Base-by-base conservation (phyloP, 2,888 invertebrate genomes). In the Dolichomitus sp. region DNA sequence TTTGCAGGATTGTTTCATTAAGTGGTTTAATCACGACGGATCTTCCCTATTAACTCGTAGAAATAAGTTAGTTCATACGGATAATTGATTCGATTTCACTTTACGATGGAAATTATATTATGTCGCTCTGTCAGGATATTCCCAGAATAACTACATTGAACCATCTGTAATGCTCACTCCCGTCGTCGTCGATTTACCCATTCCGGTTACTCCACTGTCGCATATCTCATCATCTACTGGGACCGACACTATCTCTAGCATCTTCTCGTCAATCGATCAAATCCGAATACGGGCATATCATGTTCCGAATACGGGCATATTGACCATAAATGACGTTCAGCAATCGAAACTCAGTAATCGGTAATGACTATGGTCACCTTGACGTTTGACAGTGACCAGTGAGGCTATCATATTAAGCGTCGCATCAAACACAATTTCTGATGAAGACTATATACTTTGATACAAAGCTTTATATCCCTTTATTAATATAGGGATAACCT, bases 81-180 rank as follows among this genome's bases (percentile, higher is more conserved):
- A 61, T 81, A 74, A 81, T 78, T 48, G 37, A 68, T 63, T 74
- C 54, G 54, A 74, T 78, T 78, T 82, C 65, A 69, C 57, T 42
- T 82, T 78, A 66, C 50, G 74, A 78, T 33, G 69, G 50, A 54
- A 78, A 82, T 74, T 82, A 70, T 42, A 82, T 82, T 70, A 65
- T 57, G 82, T 75, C 81, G 33, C 73, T 73, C 77, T 73, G 48
- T 68, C 73, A 61, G 81, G 63, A 73, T 77, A 81, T 81, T 73
- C 66, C 27, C 68, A 63, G 68, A 61, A 61, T 81, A 81, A 81
- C 45, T 33, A 57, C 40, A 72, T 68, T 57, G 61, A 72, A 68
- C 61, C 59, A 42, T 33, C 40, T 57, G 45, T 19, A 52, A 17
- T 12, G 52, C 52, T 23, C n/a, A 48, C 33, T 19, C 14, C 4